Conservation (phyloP, 1,140 invertebrate genomes). For the Hesperophylax magnus region DNA sequence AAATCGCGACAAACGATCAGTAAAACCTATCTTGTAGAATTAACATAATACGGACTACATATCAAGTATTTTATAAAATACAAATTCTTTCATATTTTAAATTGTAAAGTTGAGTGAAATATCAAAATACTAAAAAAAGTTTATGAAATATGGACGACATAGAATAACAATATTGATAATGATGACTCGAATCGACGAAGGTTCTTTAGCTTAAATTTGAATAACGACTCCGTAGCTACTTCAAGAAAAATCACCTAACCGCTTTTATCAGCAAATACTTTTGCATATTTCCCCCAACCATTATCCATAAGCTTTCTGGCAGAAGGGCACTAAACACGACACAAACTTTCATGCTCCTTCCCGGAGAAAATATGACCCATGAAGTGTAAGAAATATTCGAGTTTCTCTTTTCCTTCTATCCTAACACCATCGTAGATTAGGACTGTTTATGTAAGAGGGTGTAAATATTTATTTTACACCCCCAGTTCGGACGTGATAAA, state of each 20-base stretch:
- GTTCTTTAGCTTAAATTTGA: neutral
- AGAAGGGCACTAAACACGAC: constrained; percentile 23
- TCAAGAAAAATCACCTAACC: neutral
- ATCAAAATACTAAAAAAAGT: neutral
- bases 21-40: too few relatives aligned
- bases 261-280: neutral
- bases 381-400: constrained; percentile 37
- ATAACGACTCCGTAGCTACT: neutral
- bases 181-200: neutral
- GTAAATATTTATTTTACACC: constrained; percentile 52
- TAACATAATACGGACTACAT: too few relatives aligned
- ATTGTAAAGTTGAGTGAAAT: too few relatives aligned
- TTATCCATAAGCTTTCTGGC: constrained; percentile 6
- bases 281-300: neutral
- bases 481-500: constrained; percentile 43
- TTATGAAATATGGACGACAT: neutral
- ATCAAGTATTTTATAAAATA: too few relatives aligned
- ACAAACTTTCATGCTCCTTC: constrained; percentile 12
- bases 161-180: neutral
- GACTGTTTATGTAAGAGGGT: constrained; percentile 53
- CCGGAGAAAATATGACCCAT: constrained; percentile 20
- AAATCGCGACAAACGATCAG: too few relatives aligned
- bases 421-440: constrained; percentile 56
- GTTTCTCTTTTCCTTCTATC: constrained; percentile 43
- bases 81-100: too few relatives aligned